Conservation (phyloP, 2,888 invertebrate species). For the Physocephala rufipes region DNA sequence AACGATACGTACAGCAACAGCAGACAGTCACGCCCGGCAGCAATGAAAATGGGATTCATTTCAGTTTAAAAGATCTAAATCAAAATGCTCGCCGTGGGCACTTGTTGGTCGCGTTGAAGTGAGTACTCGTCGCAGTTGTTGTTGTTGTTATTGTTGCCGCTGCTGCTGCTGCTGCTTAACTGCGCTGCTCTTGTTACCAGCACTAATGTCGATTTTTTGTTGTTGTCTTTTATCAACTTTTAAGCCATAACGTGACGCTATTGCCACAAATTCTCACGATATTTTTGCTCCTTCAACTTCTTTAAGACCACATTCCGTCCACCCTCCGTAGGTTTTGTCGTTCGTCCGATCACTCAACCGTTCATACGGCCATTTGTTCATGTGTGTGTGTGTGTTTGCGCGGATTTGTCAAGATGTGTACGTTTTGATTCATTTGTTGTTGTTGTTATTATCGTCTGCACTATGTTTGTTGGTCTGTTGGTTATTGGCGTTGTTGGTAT, state of each 20-base stretch:
- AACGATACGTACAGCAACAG: slow-evolving; percentile 10
- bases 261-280: slow-evolving; percentile 37
- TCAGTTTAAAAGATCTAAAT: slow-evolving; percentile 26
- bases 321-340: slow-evolving; percentile 26
- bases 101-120: slow-evolving; percentile 31
- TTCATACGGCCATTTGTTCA: slow-evolving; percentile 35
- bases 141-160: background rate
- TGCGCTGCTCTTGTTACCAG: background rate
- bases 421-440: slow-evolving; percentile 30
- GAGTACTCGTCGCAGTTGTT: slow-evolving; percentile 1
- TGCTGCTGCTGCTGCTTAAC: background rate
- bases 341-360: background rate
- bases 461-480: no score
- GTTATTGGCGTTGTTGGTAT: no score
- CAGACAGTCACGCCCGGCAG: background rate
- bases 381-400: background rate
- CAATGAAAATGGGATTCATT: slow-evolving; percentile 20
- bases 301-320: no score
- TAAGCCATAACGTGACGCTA: slow-evolving; percentile 28
- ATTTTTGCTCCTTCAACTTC: slow-evolving; percentile 38
- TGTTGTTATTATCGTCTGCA: slow-evolving; percentile 29
- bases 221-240: slow-evolving; percentile 3
- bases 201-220: no score
- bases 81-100: slow-evolving; percentile 49
- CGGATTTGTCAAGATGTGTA: slow-evolving; percentile 27